Percentiles rank a stretch among this genome's conserved stretches.
Evolutionary conservation across 1,140 invertebrate species (phyloP).

Genomic region (Drosophila nannoptera): DNA sequence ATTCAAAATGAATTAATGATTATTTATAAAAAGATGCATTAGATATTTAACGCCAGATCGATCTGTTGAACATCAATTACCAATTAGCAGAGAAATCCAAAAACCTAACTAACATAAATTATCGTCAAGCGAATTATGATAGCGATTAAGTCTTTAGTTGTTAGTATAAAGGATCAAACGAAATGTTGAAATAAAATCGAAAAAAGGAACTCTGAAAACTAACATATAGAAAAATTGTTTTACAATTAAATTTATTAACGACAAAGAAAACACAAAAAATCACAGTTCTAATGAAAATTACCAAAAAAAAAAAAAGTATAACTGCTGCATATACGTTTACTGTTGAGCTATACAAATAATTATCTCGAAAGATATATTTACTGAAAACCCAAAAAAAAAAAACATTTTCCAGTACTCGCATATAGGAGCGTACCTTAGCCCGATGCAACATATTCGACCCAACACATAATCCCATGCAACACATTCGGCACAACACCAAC

Average conservation of each 20-base stretch:
- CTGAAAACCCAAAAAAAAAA: conserved; percentile 45
- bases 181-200: conserved; percentile 50
- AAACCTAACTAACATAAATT: conserved; percentile 54
- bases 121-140: conserved; percentile 44
- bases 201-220: conserved; percentile 37
- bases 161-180: conserved; percentile 40
- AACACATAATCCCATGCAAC: conserved; percentile 20
- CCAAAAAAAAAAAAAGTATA: conserved; percentile 54
- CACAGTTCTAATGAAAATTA: conserved; percentile 52
- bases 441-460: conserved; percentile 14
- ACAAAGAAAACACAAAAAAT: conserved; percentile 42
- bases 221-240: conserved; percentile 67
- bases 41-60: conserved; percentile 52
- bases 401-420: conserved; percentile 29
- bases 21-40: conserved; percentile 54
- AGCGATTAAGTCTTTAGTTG: conserved; percentile 68
- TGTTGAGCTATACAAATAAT: conserved; percentile 60
- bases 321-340: conserved; percentile 71
- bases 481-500: conserved; percentile 7
- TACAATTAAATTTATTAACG: conserved; percentile 66
- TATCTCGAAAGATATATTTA: conserved; percentile 61
- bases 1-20: conserved; percentile 48
- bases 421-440: conserved; percentile 25
- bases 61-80: conserved; percentile 61
- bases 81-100: conserved; percentile 50